A percentile compares a stretch with the other conserved stretches of the same genome.
These are phyloP conservation scores for Dreissena polymorpha DNA, from an alignment of 1,140 invertebrate species.

Conservation along the genomic window DNA sequence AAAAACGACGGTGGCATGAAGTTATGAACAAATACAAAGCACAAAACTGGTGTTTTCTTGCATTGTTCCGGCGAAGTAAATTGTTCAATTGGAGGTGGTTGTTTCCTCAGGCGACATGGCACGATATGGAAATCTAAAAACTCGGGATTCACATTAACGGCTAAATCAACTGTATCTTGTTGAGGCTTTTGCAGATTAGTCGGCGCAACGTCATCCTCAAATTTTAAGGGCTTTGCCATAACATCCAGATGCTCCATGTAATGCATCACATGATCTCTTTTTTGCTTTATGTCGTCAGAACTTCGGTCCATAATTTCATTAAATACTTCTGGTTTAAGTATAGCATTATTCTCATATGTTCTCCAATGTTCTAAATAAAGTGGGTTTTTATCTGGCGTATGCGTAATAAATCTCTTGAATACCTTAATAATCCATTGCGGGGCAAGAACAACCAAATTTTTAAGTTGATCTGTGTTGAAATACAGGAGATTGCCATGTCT, in stretches of 20 bases:
- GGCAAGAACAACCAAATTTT: no score
- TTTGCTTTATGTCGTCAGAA: not conserved
- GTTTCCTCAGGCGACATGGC: not conserved
- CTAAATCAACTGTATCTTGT: no score
- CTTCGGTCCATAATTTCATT: conserved; percentile 30
- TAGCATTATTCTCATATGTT: conserved; percentile 14
- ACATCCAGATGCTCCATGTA: no score
- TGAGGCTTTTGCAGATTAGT: not conserved
- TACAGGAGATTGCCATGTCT: no score
- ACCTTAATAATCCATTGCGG: conserved; percentile 45
- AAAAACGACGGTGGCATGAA: conserved; percentile 44
- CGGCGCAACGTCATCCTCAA: not conserved
- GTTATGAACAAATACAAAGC: conserved; percentile 1
- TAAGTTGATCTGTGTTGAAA: no score
- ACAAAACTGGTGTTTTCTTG: conserved; percentile 4
- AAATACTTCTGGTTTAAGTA: conserved; percentile 13
- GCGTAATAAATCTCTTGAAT: conserved; percentile 31
- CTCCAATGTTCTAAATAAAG: not conserved
- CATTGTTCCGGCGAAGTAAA: not conserved
- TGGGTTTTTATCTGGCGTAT: conserved; percentile 32
- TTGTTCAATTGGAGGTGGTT: not conserved
- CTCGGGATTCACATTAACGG: no score
- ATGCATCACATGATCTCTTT: conserved; percentile 14
- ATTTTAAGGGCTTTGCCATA: conserved; percentile 2
- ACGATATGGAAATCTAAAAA: conserved; percentile 35